Base-by-base conservation (phyloP, 2,888 invertebrate species). In the Podabrus alpinus region DNA sequence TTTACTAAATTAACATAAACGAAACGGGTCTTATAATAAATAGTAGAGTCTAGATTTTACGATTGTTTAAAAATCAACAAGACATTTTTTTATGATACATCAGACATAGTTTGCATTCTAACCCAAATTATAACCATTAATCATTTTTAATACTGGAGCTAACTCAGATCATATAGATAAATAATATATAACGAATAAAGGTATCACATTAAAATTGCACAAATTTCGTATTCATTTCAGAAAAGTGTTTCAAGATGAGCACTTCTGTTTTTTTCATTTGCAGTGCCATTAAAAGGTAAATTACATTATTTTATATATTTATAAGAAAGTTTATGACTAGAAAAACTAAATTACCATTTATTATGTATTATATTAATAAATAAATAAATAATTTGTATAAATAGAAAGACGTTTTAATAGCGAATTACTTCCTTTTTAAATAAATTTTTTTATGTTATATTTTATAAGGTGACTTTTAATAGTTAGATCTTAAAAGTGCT, bases 51-150 rank as follows among this genome's bases (percentile, higher is more conserved):
- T 64, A 64, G 62, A 64, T 64, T 64, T 64, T 64, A 64, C 21
- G 62, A 64, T 72, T 68, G 61, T 68, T 72, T 72, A 60, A 59
- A 59, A 68, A 72, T 45, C 29, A 72, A 68, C 60, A 68, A 60
- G 72, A 67, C 21, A 72, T 72, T 68, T 25, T 45, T 45, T 60
- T 67, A 60, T 66, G 17, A 72, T 60, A 72, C 72, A 60, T 72
- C 61, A 72, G 60, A 29, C 68, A 67, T 72, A 67, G 19, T 67
- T 61, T 25, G 45, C 59, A 68, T 68, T 68, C 67, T 72, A 72
- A 67, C 68, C 72, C 61, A 60, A 68, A 68, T 72, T 72, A 68
- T 61, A 68, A 68, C 25, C 72, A 72, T 72, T 72, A 73, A 73
- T 69, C 73, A 73, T 69, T 69, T 60, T 25, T 68, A 17, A 68